phyloP scores from a whole-genome alignment of 1,140 invertebrate species.

The Diorhabda sublineata region DNA sequence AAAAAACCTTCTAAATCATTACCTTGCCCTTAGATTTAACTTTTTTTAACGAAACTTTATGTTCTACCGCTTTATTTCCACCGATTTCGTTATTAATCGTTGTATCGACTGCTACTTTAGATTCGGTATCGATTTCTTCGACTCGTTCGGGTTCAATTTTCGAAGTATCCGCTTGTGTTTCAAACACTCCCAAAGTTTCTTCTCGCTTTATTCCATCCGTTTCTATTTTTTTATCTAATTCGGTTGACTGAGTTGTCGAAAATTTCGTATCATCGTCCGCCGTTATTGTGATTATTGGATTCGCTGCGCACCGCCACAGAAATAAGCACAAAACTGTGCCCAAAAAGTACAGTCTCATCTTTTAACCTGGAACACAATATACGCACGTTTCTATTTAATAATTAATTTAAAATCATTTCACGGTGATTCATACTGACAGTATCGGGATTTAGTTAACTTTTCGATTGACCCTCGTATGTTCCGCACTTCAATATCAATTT shows the following conservation, averaged over 20 bases:
- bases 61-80: slow-evolving; percentile 16
- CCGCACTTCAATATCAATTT: too few species aligned
- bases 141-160: slow-evolving; percentile 8
- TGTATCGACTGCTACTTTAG: background rate
- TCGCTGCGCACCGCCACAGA: slow-evolving; percentile 31
- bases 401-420: too few species aligned
- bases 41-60: slow-evolving; percentile 12
- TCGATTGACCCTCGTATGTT: too few species aligned
- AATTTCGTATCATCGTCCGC: slow-evolving; percentile 5
- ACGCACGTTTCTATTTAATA: too few species aligned
- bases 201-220: slow-evolving; percentile 29
- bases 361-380: slow-evolving; percentile 8
- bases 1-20: background rate
- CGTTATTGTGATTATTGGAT: slow-evolving; percentile 34
- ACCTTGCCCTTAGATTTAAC: slow-evolving; percentile 22
- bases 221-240: slow-evolving; percentile 21
- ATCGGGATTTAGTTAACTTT: too few species aligned
- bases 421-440: too few species aligned
- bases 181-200: slow-evolving; percentile 32
- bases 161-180: slow-evolving; percentile 16
- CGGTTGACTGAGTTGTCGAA: background rate
- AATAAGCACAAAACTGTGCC: slow-evolving; percentile 36
- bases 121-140: slow-evolving; percentile 2
- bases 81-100: slow-evolving; percentile 13
- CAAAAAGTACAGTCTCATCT: slow-evolving; percentile 34